Evolutionary conservation across 1,140 invertebrate genomes (phyloP), one percentile per base, ranked within the genome.

Genomic region (Eufriesea mexicana): DNA sequence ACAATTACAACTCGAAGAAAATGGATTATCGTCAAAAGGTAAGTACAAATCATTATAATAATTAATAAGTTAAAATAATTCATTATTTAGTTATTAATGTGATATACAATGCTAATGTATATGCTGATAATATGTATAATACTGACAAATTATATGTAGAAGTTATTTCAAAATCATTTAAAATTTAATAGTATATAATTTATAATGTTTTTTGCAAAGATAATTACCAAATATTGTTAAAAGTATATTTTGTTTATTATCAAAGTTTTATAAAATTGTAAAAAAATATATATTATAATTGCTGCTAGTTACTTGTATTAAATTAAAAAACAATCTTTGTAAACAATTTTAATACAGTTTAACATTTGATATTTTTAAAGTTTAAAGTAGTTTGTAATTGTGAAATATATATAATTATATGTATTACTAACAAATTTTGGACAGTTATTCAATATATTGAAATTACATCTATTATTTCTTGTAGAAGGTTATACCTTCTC

Each of bases 11-110:
- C 75, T 66, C 57, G 70, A 59, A 84, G 87, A 92, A 89, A 72
- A 92, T 92, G 91, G 91, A 92, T 90, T 91, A 91, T 89, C 91
- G 90, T 64, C 88, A 91, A 89, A 91, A 91, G 79, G 91, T 91
- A 84, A 81, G 70, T 6, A 28, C 12, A 47, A 64, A 64, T 12
- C n/a, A 74, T 75, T 72, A 51, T 45, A 64, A 12, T 35, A 35
- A 64, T 67, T 42, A 25, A 67, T 25, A 68, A 59, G 23, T 12
- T 5, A 54, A 28, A 9, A 35, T 51, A 66, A 54, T 71, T 45
- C 51, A 28, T 80, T n/a, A n/a, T 35, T 66, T 16, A 18, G 8
- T 18, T 20, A 64, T 59, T 57, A 42, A 66, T 25, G 7, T 51
- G 0, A 23, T 45, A 2, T 9, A 5, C 35, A 25, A 35, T 54